Percentiles rank a stretch among this genome's conserved stretches.
phyloP scores from a whole-genome alignment of 2,888 invertebrate species.

The Pomacea canaliculata region DNA sequence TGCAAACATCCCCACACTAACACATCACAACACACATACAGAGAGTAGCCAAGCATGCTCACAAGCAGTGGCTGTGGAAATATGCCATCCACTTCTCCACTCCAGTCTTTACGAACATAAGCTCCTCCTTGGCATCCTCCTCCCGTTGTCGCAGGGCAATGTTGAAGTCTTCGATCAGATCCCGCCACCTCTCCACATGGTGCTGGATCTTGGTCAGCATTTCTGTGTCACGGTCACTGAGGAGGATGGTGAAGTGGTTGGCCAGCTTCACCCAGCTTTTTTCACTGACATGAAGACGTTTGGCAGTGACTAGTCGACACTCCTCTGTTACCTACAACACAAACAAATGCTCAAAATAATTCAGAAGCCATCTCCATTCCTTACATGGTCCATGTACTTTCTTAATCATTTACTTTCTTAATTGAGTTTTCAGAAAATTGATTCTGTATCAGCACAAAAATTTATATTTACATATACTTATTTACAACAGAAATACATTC shows the following conservation, averaged over 20 bases:
- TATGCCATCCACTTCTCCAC: constrained; percentile 53
- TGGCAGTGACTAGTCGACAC: constrained; percentile 64
- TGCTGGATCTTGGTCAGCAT: constrained; percentile 60
- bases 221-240: constrained; percentile 68
- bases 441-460: too few species aligned
- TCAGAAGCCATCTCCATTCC: too few species aligned
- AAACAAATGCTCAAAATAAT: not conserved
- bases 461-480: too few species aligned
- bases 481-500: too few species aligned
- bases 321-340: constrained; percentile 65
- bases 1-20: too few species aligned
- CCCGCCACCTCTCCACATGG: constrained; percentile 61
- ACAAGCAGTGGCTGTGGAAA: constrained; percentile 62
- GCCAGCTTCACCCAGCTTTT: constrained; percentile 68
- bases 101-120: constrained; percentile 47
- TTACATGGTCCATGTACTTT: too few species aligned
- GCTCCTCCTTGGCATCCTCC: constrained; percentile 55
- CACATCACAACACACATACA: not conserved
- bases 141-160: constrained; percentile 54
- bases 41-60: constrained; percentile 38
- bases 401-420: too few species aligned
- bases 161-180: constrained; percentile 64
- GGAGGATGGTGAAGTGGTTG: constrained; percentile 67
- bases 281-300: constrained; percentile 66
- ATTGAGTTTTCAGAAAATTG: too few species aligned